Evolutionary conservation across 2,888 invertebrate species (phyloP).

Genomic region (Limnephilus auricula): DNA sequence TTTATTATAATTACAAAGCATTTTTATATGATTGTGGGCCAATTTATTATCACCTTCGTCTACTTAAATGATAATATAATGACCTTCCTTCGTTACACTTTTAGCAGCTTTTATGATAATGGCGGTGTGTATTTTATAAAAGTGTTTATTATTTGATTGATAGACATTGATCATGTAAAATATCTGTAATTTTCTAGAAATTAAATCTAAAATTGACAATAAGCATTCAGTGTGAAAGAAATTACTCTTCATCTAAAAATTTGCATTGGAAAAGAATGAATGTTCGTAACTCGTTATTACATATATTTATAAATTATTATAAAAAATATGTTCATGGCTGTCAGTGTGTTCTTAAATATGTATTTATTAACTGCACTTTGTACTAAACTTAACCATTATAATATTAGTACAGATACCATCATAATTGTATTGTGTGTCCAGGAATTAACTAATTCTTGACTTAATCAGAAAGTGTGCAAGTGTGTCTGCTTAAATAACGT

Average conservation of each 20-base stretch:
- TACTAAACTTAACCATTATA: not conserved
- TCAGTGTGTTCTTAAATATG: conserved; percentile 2
- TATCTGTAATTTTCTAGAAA: conserved; percentile 17
- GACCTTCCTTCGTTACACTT: not conserved
- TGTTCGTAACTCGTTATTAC: not conserved
- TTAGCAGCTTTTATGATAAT: not conserved
- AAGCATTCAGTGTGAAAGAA: conserved; percentile 25
- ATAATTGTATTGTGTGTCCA: not conserved
- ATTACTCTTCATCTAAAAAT: not conserved
- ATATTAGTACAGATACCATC: not conserved
- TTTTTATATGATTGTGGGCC: not conserved
- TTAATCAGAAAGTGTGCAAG: not conserved
- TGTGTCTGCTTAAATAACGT: not conserved
- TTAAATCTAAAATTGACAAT: conserved; percentile 49
- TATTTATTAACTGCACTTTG: not conserved
- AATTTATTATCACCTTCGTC: not conserved
- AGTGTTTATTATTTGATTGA: not conserved
- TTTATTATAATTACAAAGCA: not conserved
- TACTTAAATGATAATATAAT: not conserved
- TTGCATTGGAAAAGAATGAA: not conserved
- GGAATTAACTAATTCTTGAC: not conserved
- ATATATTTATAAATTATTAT: conserved; percentile 10
- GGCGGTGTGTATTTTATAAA: not conserved
- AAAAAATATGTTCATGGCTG: not conserved
- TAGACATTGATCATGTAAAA: not conserved